phyloP scores from a whole-genome alignment of 2,113 vertebrate genomes.

The Gnathonemus longibarbis region DNA sequence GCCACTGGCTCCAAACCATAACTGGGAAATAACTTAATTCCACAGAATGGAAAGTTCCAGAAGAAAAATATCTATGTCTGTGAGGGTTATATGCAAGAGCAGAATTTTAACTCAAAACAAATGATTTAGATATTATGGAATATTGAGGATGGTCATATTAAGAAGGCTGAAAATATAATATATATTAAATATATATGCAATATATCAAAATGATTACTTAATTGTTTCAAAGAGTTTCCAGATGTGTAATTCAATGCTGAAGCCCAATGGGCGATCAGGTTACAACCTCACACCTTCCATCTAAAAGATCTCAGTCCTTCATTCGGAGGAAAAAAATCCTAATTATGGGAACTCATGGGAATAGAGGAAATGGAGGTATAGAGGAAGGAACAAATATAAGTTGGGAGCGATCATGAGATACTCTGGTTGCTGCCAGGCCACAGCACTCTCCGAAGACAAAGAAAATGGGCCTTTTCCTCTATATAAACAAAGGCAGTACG shows the following conservation, averaged over 20 bases:
- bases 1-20: not conserved
- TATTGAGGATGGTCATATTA: not conserved
- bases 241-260: not conserved
- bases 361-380: constrained; percentile 2
- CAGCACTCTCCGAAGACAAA: not conserved
- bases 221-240: not conserved
- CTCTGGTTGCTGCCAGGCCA: not conserved
- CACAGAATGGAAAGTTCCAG: not conserved
- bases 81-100: not conserved
- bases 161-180: not conserved
- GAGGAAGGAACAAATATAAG: constrained; percentile 28
- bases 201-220: not conserved
- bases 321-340: not conserved
- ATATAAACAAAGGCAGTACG: not conserved
- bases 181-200: not conserved
- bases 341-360: constrained; percentile 24
- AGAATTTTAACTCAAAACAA: not conserved
- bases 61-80: not conserved
- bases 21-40: not conserved
- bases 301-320: not conserved
- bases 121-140: not conserved
- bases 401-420: constrained; percentile 2
- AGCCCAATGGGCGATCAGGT: not conserved
- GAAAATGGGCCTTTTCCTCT: not conserved
- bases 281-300: not conserved